A percentile compares a stretch with the other conserved stretches of the same genome.
Evolutionary conservation across 2,797 vertebrate genomes (phyloP).

Genomic region (Mormyrops attenuatus): DNA sequence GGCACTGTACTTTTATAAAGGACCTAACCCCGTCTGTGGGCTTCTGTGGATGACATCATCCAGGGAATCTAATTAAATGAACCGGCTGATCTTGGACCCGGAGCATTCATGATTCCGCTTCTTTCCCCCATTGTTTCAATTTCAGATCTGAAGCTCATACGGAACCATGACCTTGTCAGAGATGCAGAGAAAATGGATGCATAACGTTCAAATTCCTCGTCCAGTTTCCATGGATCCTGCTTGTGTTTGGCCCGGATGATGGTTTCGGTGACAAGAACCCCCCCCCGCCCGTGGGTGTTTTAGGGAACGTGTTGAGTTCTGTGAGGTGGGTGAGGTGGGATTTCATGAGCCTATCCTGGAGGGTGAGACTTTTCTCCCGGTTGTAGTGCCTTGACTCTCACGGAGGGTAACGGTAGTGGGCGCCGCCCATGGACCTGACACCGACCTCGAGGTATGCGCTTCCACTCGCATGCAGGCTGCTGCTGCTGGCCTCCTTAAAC

Average conservation of each 20-base stretch:
- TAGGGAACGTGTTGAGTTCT: background rate
- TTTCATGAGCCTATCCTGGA: background rate
- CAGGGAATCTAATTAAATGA: constrained; percentile 2
- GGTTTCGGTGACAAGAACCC: background rate
- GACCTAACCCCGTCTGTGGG: background rate
- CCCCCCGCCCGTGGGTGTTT: background rate
- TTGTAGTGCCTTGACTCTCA: constrained; percentile 21
- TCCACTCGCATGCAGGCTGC: constrained; percentile 48
- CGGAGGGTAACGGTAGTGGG: constrained; percentile 34
- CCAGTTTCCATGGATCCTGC: background rate
- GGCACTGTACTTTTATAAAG: background rate
- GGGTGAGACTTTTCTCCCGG: background rate
- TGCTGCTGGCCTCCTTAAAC: constrained; percentile 62
- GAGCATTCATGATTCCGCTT: background rate
- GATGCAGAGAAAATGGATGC: no score
- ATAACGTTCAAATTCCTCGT: background rate
- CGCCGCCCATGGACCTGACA: constrained; percentile 42
- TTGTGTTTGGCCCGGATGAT: background rate
- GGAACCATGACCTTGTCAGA: background rate
- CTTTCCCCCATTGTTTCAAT: background rate
- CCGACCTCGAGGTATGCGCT: constrained; percentile 42
- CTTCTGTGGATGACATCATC: background rate
- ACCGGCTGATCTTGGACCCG: background rate
- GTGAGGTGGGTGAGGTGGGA: background rate
- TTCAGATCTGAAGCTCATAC: background rate